Conservation (phyloP, 2,888 invertebrate species). For the Campoletis raptor region DNA sequence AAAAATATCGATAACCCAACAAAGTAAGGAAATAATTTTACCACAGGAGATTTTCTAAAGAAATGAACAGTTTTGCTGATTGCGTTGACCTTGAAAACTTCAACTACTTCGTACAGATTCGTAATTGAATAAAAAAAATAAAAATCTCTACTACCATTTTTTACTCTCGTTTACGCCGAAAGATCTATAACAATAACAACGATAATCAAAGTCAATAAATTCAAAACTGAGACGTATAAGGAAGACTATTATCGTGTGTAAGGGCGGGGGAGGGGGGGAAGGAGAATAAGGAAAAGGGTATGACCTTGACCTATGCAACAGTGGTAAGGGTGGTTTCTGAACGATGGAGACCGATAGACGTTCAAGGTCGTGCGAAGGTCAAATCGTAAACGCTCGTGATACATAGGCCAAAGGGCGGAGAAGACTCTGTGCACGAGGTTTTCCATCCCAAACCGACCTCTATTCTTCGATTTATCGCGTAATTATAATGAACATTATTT, state of each 20-base stretch:
- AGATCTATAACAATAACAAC: neutral
- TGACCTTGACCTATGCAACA: conserved; percentile 63
- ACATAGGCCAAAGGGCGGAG: conserved; percentile 68
- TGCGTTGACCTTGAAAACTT: neutral
- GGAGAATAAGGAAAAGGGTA: conserved; percentile 1
- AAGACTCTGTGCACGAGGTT: conserved; percentile 6
- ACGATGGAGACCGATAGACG: conserved; percentile 58
- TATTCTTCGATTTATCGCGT: neutral
- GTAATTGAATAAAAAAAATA: neutral
- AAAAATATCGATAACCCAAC: neutral
- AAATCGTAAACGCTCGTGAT: conserved; percentile 56
- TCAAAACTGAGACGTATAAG: neutral
- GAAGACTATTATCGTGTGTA: neutral
- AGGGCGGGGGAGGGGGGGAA: neutral
- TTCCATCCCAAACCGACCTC: conserved; percentile 8
- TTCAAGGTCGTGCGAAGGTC: conserved; percentile 65
- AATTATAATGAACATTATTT: neutral
- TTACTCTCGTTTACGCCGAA: no score
- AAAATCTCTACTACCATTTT: neutral
- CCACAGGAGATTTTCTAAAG: neutral
- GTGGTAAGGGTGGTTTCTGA: conserved; percentile 10
- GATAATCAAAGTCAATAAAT: neutral
- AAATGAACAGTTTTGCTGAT: neutral
- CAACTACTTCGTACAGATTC: neutral
- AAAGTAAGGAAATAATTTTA: neutral